Conservation (phyloP, 2,888 invertebrate species). For the Dryocosmus kuriphilus region DNA sequence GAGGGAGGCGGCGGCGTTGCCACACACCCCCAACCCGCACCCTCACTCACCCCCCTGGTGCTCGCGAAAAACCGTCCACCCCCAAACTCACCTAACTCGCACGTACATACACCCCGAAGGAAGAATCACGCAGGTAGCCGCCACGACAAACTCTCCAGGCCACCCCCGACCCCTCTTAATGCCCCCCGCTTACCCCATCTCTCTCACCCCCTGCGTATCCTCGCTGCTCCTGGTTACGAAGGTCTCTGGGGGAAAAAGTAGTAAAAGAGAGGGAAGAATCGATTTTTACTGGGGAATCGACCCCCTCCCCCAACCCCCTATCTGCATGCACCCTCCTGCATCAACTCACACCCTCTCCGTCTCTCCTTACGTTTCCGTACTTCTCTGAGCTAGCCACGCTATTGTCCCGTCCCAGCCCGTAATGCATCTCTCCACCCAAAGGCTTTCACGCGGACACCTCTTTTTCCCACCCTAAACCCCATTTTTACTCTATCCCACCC, state of each 20-base stretch:
- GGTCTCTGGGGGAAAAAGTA: slow-evolving; percentile 68
- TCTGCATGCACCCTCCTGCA: slow-evolving; percentile 69
- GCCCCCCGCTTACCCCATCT: slow-evolving; percentile 52
- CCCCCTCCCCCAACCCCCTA: slow-evolving; percentile 69
- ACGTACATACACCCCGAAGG: slow-evolving; percentile 57
- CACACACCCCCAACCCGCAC: slow-evolving; percentile 46
- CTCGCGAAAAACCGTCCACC: slow-evolving; percentile 46
- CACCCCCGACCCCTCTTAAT: slow-evolving; percentile 51
- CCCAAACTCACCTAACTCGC: slow-evolving; percentile 44
- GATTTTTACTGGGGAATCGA: slow-evolving; percentile 79
- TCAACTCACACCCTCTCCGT: slow-evolving; percentile 56
- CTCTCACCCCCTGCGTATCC: slow-evolving; percentile 49
- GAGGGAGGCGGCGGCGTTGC: slow-evolving; percentile 44
- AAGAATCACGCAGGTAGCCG: slow-evolving; percentile 63
- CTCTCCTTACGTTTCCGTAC: slow-evolving; percentile 59
- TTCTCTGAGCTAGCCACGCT: slow-evolving; percentile 55
- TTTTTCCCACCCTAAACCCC: background rate
- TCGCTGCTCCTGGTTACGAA: slow-evolving; percentile 38
- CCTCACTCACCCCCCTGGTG: slow-evolving; percentile 36
- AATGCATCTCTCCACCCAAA: slow-evolving; percentile 53
- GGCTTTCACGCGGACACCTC: slow-evolving; percentile 40
- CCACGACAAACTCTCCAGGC: slow-evolving; percentile 66
- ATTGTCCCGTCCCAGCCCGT: slow-evolving; percentile 41
- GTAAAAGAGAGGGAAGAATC: slow-evolving; percentile 77
- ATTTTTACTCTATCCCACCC: slow-evolving; percentile 6